These are phyloP conservation scores for Aspidoscelis tigris DNA, from an alignment of 2,113 vertebrate species.

Conservation along the genomic window DNA sequence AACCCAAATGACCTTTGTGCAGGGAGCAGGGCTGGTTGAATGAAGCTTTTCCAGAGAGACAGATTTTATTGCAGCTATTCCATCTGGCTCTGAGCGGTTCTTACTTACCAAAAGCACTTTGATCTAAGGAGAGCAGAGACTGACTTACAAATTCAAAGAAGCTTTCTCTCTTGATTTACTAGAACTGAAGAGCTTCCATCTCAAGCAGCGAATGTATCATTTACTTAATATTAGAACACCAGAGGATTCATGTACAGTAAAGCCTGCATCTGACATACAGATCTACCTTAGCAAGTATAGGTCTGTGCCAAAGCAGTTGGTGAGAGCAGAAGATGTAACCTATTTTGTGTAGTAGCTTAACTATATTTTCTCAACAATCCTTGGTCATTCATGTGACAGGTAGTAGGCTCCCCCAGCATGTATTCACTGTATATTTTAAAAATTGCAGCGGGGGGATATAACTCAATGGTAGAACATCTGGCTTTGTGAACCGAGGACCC, in stretches of 20 bases:
- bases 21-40: not conserved
- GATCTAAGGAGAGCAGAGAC: not conserved
- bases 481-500: no score
- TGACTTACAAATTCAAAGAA: conserved; percentile 5
- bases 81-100: conserved; percentile 3
- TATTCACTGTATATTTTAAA: not conserved
- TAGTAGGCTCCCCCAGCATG: not conserved
- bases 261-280: not conserved
- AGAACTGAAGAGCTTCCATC: not conserved
- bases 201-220: not conserved
- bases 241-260: not conserved
- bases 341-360: not conserved
- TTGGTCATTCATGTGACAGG: not conserved
- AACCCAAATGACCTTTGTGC: conserved; percentile 16
- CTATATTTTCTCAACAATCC: not conserved
- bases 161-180: not conserved
- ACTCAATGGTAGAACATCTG: no score
- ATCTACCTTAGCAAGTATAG: not conserved
- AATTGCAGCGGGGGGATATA: no score
- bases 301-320: not conserved
- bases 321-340: not conserved
- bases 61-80: conserved; percentile 4
- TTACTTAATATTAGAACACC: not conserved
- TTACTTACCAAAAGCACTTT: not conserved
- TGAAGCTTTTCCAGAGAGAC: not conserved